Evolutionary conservation across 2,888 invertebrate genomes (phyloP).

Genomic region (Lobophora halterata): DNA sequence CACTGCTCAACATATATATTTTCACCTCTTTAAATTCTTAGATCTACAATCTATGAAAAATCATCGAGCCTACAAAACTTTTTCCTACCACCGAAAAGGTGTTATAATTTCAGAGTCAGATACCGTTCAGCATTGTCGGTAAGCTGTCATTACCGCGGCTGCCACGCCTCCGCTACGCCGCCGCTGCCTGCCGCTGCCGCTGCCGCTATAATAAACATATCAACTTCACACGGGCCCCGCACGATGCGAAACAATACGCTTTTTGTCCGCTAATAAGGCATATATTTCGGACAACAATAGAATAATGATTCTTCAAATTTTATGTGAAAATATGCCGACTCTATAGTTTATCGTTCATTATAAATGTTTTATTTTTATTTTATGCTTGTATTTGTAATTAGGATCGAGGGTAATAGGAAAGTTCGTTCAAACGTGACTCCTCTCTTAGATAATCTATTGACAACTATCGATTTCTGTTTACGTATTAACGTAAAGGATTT

Average conservation of each 20-base stretch:
- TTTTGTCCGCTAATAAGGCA: constrained; percentile 57
- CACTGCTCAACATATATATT: too few species aligned
- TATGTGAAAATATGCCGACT: constrained; percentile 30
- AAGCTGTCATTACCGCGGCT: constrained; percentile 22
- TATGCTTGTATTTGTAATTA: neutral
- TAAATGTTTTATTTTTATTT: constrained; percentile 13
- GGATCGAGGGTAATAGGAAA: constrained; percentile 1
- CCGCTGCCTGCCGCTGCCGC: constrained; percentile 29
- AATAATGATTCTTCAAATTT: constrained; percentile 31
- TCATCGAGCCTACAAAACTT: constrained; percentile 10
- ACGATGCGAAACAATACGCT: constrained; percentile 49
- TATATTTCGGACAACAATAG: constrained; percentile 41
- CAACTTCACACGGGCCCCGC: constrained; percentile 49
- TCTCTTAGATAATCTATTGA: constrained; percentile 16
- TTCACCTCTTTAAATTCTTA: neutral
- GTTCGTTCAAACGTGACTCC: constrained; percentile 24
- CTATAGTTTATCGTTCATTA: constrained; percentile 6
- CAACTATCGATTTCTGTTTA: constrained; percentile 67
- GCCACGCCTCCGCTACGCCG: constrained; percentile 8
- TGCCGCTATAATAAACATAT: constrained; percentile 56
- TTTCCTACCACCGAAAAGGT: constrained; percentile 20
- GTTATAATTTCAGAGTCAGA: constrained; percentile 22
- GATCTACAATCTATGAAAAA: constrained; percentile 7
- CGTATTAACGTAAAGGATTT: constrained; percentile 57
- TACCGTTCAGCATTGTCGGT: constrained; percentile 19